Percentiles rank a stretch among this genome's conserved stretches.
These are phyloP conservation scores for Diarsia mendica DNA, from an alignment of 2,888 invertebrate species.

Conservation along the genomic window DNA sequence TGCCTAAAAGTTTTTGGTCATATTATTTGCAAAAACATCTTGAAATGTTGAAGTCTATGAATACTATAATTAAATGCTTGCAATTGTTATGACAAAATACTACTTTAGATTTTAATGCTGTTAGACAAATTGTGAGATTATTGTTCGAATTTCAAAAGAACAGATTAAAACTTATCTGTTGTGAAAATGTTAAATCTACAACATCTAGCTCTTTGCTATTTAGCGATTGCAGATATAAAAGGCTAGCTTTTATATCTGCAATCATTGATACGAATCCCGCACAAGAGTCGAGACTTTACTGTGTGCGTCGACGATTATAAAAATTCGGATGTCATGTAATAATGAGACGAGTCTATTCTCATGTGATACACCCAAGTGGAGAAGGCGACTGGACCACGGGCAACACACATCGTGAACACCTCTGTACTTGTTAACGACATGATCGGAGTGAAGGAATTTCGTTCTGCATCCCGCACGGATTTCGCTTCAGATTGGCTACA, in stretches of 20 bases:
- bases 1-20: constrained; percentile 28
- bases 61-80: constrained; percentile 15
- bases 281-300: not conserved
- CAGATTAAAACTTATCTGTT: not conserved
- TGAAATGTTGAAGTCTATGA: constrained; percentile 14
- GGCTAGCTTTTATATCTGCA: not conserved
- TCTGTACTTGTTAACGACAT: no score
- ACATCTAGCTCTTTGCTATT: not conserved
- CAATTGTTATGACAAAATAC: not conserved
- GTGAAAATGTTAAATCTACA: not conserved
- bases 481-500: not conserved
- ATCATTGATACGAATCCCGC: not conserved
- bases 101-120: not conserved
- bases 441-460: no score
- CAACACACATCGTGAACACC: no score
- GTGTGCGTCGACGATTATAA: not conserved
- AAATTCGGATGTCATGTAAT: not conserved
- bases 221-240: not conserved
- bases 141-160: not conserved
- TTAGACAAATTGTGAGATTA: not conserved
- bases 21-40: constrained; percentile 14
- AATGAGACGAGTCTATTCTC: not conserved
- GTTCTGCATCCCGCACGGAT: no score
- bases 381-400: no score
- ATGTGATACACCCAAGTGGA: no score